phyloP scores from a whole-genome alignment of 2,888 invertebrate genomes.

The Timema cristinae region DNA sequence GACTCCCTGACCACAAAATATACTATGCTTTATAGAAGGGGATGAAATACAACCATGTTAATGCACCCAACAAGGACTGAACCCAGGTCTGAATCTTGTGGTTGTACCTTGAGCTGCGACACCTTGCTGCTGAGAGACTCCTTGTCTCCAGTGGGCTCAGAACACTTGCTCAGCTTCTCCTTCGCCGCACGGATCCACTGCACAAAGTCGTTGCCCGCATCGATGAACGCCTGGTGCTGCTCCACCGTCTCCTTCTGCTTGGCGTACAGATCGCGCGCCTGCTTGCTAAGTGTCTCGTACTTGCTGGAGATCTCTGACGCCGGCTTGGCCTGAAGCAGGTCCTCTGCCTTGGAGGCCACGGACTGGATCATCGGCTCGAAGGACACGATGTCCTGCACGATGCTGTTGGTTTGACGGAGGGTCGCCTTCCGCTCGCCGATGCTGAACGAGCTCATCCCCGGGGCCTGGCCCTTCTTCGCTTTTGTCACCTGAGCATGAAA shows the following conservation, averaged over 20 bases:
- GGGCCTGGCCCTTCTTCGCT: slow-evolving; percentile 64
- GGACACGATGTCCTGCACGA: slow-evolving; percentile 93
- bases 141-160: slow-evolving; percentile 88
- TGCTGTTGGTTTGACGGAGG: slow-evolving; percentile 85
- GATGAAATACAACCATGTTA: no score
- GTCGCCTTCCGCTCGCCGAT: slow-evolving; percentile 85
- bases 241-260: slow-evolving; percentile 87
- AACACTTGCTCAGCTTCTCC: slow-evolving; percentile 85
- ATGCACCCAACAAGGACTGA: no score
- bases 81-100: background rate
- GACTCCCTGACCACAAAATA: no score
- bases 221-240: slow-evolving; percentile 86
- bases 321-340: slow-evolving; percentile 84
- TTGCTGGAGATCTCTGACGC: slow-evolving; percentile 88
- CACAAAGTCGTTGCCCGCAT: slow-evolving; percentile 86
- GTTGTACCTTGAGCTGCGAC: slow-evolving; percentile 65
- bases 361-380: slow-evolving; percentile 97
- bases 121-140: slow-evolving; percentile 83
- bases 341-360: slow-evolving; percentile 88
- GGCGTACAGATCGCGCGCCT: slow-evolving; percentile 84
- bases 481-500: slow-evolving; percentile 52
- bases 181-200: slow-evolving; percentile 90
- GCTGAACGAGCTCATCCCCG: slow-evolving; percentile 71
- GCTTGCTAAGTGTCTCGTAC: slow-evolving; percentile 84
- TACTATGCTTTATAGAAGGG: no score